A percentile compares a stretch with the other conserved stretches of the same genome.
These are phyloP conservation scores for Mythimna pallens DNA, from an alignment of 2,888 invertebrate species.

Conservation along the genomic window DNA sequence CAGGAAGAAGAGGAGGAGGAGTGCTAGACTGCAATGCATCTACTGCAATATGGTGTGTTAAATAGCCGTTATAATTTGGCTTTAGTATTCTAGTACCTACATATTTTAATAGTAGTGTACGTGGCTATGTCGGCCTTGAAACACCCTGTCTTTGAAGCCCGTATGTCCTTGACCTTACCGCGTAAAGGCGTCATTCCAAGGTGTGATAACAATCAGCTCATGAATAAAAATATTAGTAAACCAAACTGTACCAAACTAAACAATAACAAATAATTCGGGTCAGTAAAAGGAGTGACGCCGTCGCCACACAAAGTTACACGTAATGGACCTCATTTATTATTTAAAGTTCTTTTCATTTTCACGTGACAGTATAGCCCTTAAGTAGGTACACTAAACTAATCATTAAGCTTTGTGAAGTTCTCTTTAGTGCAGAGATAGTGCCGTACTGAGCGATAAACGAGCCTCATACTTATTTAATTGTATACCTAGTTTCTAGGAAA, in stretches of 20 bases:
- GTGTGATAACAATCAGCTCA: slow-evolving; percentile 64
- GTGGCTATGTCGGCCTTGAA: slow-evolving; percentile 36
- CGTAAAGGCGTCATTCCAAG: slow-evolving; percentile 35
- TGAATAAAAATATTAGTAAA: slow-evolving; percentile 44
- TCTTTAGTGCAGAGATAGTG: slow-evolving; percentile 5
- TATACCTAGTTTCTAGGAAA: slow-evolving; percentile 3
- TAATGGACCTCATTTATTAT: slow-evolving; percentile 4
- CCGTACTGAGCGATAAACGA: slow-evolving; percentile 15
- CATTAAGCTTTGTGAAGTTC: neutral
- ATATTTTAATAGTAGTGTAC: slow-evolving; percentile 5
- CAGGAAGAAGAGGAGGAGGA: too few relatives aligned
- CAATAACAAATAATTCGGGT: slow-evolving; percentile 45
- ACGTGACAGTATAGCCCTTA: neutral
- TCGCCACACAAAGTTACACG: neutral
- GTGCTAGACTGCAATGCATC: slow-evolving; percentile 7
- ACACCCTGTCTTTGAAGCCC: slow-evolving; percentile 15
- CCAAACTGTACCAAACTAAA: slow-evolving; percentile 21
- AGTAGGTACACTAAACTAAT: slow-evolving; percentile 7
- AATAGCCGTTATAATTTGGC: slow-evolving; percentile 8
- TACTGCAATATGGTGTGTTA: slow-evolving; percentile 13
- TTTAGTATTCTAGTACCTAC: slow-evolving; percentile 10
- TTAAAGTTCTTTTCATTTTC: slow-evolving; percentile 9
- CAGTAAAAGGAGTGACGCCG: neutral
- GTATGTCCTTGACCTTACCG: slow-evolving; percentile 49
- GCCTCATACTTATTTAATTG: slow-evolving; percentile 14